Evolutionary conservation across 2,113 vertebrate genomes (phyloP).

Genomic region (Glaucidium brasilianum): DNA sequence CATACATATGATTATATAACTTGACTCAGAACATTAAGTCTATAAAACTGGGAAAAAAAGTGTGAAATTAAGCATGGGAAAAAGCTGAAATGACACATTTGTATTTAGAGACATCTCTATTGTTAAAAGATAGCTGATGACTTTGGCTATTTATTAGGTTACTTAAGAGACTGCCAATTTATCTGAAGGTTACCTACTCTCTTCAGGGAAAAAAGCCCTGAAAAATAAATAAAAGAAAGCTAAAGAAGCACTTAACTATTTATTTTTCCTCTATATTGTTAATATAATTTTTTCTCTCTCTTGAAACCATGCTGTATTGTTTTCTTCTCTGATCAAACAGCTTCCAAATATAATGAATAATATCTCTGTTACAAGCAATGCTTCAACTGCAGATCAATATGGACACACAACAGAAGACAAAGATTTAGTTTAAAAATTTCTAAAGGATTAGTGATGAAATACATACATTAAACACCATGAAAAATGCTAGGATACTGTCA

Average conservation of each 20-base stretch:
- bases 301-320: neutral
- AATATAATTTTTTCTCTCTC: neutral
- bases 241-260: neutral
- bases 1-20: neutral
- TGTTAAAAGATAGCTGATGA: neutral
- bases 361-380: neutral
- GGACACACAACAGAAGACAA: neutral
- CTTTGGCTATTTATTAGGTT: neutral
- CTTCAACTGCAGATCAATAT: neutral
- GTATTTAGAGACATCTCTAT: neutral
- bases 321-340: constrained; percentile 20
- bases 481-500: neutral
- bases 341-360: constrained; percentile 4
- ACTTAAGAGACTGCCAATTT: neutral
- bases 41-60: neutral
- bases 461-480: neutral
- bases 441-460: neutral
- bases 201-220: neutral
- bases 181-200: neutral
- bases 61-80: neutral
- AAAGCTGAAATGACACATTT: neutral
- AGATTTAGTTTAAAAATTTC: neutral
- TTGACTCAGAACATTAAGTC: neutral
- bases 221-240: neutral
- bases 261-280: neutral